Conservation (phyloP, 2,888 invertebrate genomes). For the Agrochola circellaris region DNA sequence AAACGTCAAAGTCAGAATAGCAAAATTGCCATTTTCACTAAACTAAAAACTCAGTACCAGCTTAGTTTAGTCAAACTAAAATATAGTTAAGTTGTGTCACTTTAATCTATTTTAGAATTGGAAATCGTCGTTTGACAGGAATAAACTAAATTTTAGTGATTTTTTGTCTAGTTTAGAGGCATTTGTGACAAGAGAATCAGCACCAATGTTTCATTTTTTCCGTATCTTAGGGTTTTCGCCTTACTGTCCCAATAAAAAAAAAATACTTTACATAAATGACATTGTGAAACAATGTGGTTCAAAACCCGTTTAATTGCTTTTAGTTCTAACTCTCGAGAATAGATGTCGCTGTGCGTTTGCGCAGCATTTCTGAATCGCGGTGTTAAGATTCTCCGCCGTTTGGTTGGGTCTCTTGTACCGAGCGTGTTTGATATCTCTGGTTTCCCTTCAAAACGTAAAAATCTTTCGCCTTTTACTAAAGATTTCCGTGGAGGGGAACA, state of each 20-base stretch:
- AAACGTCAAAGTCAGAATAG: no score
- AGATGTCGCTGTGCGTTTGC: conserved; percentile 1
- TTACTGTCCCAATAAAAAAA: neutral
- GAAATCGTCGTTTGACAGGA: no score
- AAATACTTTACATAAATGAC: neutral
- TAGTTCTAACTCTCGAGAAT: neutral
- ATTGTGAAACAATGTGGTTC: neutral
- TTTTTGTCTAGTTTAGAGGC: no score
- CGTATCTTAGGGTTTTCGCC: neutral
- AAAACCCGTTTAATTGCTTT: no score
- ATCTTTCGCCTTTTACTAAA: conserved; percentile 95
- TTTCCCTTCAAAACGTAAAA: conserved; percentile 93
- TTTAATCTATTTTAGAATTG: no score
- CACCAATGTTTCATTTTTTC: no score
- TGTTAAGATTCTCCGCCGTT: neutral
- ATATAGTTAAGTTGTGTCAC: no score
- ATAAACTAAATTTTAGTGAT: no score
- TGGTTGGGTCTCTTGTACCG: neutral
- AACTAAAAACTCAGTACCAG: no score
- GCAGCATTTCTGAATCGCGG: neutral
- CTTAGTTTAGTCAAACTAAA: no score
- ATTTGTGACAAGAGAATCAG: no score
- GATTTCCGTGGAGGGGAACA: conserved; percentile 94
- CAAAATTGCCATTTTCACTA: no score
- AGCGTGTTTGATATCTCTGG: conserved; percentile 81